phyloP scores from a whole-genome alignment of 2,113 vertebrate species.

The Labrus mixtus region DNA sequence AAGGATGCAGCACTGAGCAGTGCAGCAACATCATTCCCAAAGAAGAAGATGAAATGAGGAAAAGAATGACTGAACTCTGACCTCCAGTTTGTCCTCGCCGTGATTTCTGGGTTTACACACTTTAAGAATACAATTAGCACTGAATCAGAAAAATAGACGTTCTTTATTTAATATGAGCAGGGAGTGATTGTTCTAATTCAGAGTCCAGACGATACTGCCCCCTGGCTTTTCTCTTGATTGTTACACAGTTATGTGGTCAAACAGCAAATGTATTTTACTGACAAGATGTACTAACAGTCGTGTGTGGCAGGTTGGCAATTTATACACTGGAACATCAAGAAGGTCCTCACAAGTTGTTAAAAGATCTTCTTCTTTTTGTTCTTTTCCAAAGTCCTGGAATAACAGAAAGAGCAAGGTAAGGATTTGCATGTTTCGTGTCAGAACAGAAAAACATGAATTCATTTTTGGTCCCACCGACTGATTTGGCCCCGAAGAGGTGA shows the following conservation, averaged over 20 bases:
- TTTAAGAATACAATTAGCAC: not conserved
- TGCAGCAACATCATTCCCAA: slow-evolving; percentile 80
- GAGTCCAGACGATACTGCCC: slow-evolving; percentile 42
- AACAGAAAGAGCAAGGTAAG: not conserved
- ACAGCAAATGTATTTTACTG: slow-evolving; percentile 83
- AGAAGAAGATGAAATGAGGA: slow-evolving; percentile 25
- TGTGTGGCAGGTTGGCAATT: slow-evolving; percentile 89
- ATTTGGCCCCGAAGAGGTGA: too few species aligned
- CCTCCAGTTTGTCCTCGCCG: not conserved
- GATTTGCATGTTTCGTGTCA: not conserved
- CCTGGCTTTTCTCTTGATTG: slow-evolving; percentile 80
- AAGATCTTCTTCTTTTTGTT: slow-evolving; percentile 99
- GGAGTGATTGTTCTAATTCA: slow-evolving; percentile 10
- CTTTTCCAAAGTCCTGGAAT: slow-evolving; percentile 94
- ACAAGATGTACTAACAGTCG: slow-evolving; percentile 73
- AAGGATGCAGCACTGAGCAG: slow-evolving; percentile 82
- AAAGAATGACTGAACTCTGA: slow-evolving; percentile 25
- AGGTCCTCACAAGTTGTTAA: slow-evolving; percentile 82
- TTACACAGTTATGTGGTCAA: slow-evolving; percentile 79
- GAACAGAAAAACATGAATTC: too few species aligned
- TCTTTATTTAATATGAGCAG: slow-evolving; percentile 64
- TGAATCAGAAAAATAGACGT: not conserved
- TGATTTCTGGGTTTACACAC: slow-evolving; percentile 18
- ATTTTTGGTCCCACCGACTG: too few species aligned
- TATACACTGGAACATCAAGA: slow-evolving; percentile 83